A percentile compares a stretch with the other conserved stretches of the same genome.
These are phyloP conservation scores for Marmota monax DNA, from an alignment of 2,113 vertebrate species.

Conservation along the genomic window DNA sequence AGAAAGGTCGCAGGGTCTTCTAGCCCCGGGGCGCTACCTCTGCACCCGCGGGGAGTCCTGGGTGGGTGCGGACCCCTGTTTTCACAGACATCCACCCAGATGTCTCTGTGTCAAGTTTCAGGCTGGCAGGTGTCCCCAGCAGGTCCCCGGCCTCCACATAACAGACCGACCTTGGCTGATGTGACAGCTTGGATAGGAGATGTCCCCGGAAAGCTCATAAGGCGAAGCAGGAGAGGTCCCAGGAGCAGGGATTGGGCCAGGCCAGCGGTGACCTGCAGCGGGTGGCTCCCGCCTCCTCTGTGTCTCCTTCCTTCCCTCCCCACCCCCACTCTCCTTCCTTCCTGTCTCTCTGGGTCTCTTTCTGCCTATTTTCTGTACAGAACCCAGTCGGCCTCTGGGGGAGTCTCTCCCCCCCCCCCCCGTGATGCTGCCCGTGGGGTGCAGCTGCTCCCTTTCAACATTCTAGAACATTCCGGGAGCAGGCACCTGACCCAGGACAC, in stretches of 20 bases:
- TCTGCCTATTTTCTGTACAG: neutral
- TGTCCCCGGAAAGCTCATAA: no score
- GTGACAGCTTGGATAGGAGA: no score
- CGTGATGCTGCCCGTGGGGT: fast-evolving
- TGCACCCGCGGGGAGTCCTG: neutral
- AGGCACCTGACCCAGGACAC: neutral
- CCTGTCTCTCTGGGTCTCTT: no score
- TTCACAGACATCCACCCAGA: neutral
- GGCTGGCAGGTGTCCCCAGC: neutral
- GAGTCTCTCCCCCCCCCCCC: neutral
- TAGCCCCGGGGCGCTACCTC: neutral
- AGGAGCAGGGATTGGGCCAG: no score
- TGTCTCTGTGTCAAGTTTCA: neutral
- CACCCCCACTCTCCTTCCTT: no score
- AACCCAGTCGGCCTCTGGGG: neutral
- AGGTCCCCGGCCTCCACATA: neutral
- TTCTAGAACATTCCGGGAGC: neutral
- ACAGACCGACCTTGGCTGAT: neutral
- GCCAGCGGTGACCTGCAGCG: no score
- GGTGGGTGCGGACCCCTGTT: neutral
- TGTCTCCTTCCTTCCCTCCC: no score
- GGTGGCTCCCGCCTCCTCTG: no score
- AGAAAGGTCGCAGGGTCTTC: neutral
- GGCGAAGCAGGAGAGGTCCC: no score
- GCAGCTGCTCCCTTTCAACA: neutral